Evolutionary conservation across 2,113 vertebrate genomes (phyloP).

Genomic region (Ahaetulla prasina): DNA sequence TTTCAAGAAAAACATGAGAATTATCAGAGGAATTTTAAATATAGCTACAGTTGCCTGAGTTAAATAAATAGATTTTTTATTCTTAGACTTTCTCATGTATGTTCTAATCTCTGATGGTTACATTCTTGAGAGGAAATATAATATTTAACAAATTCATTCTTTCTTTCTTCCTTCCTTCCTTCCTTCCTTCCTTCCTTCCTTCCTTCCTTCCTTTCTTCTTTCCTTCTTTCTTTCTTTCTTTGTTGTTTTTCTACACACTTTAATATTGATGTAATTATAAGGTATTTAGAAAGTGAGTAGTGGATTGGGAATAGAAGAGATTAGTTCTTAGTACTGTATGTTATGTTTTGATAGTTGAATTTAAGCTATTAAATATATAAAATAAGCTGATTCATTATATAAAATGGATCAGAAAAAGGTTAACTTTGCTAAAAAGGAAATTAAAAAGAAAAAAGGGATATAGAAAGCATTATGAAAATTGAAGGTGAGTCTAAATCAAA

Average conservation of each 20-base stretch:
- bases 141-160: slow-evolving; percentile 43
- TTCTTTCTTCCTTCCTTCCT: slow-evolving; percentile 32
- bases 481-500: neutral
- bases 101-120: slow-evolving; percentile 48
- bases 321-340: slow-evolving; percentile 43
- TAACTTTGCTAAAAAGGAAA: slow-evolving; percentile 32
- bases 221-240: neutral
- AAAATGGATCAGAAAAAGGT: slow-evolving; percentile 20
- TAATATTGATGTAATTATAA: slow-evolving; percentile 40
- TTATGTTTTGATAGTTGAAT: slow-evolving; percentile 48
- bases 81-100: slow-evolving; percentile 41
- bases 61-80: slow-evolving; percentile 43
- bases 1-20: slow-evolving; percentile 45
- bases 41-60: slow-evolving; percentile 39
- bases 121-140: slow-evolving; percentile 46
- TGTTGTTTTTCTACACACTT: slow-evolving; percentile 29
- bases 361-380: slow-evolving; percentile 40
- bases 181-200: slow-evolving; percentile 1
- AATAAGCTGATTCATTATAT: slow-evolving; percentile 36
- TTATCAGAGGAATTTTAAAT: slow-evolving; percentile 55
- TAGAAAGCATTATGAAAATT: neutral
- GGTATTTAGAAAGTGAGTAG: slow-evolving; percentile 52
- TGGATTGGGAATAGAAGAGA: slow-evolving; percentile 37
- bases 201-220: slow-evolving; percentile 30
- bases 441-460: neutral